Evolutionary conservation across 2,888 invertebrate genomes (phyloP).

Genomic region (Macrophya alboannulata): DNA sequence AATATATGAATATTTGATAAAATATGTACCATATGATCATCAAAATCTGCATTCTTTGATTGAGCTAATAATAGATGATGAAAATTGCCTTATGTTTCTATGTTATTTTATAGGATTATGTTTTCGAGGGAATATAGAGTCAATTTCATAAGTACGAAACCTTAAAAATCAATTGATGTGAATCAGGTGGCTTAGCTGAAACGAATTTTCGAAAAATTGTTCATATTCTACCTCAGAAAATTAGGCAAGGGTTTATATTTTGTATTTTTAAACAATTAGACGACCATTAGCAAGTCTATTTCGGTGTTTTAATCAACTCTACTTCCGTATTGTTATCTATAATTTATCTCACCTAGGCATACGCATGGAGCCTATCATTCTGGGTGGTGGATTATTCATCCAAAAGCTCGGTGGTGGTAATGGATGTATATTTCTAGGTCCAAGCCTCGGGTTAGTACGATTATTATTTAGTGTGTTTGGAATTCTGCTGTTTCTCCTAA

Average conservation of each 20-base stretch:
- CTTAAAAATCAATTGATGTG: no score
- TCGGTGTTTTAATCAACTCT: background rate
- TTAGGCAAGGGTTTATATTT: no score
- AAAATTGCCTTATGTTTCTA: no score
- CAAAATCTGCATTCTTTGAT: background rate
- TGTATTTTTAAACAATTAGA: no score
- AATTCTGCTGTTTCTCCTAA: background rate
- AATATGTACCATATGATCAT: background rate
- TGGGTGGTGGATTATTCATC: slow-evolving; percentile 47
- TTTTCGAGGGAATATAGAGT: no score
- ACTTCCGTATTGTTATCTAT: background rate
- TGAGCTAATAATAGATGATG: no score
- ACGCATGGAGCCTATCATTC: slow-evolving; percentile 45
- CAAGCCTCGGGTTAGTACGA: background rate
- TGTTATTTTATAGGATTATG: no score
- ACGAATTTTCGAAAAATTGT: no score
- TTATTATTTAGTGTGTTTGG: slow-evolving; percentile 5
- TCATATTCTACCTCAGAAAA: no score
- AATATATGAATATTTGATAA: background rate
- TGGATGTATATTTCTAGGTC: slow-evolving; percentile 2
- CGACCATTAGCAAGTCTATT: background rate
- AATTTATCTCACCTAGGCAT: slow-evolving; percentile 38
- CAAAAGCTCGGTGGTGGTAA: slow-evolving; percentile 25
- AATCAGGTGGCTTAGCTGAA: no score
- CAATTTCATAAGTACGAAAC: no score